Evolutionary conservation across 2,113 vertebrate species (phyloP).

Genomic region (Machaerirhynchus nigripectus): DNA sequence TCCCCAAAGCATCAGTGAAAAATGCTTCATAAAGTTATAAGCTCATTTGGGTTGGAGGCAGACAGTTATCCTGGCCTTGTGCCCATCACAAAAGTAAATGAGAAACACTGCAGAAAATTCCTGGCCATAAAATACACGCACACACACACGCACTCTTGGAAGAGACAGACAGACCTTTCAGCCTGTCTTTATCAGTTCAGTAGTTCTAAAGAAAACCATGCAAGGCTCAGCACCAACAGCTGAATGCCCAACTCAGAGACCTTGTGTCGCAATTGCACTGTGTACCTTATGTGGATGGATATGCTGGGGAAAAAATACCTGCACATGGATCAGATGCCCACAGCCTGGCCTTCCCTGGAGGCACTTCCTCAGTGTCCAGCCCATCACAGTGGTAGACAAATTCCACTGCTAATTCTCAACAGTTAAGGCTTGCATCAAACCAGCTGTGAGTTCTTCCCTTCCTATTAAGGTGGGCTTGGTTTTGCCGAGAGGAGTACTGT

Average conservation of each 20-base stretch:
- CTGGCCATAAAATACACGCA: not conserved
- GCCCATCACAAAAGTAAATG: conserved; percentile 43
- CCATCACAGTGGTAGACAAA: not conserved
- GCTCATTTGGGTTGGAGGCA: conserved; percentile 38
- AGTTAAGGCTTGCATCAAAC: not conserved
- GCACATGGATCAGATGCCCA: not conserved
- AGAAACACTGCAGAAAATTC: conserved; percentile 21
- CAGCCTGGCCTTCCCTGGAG: not conserved
- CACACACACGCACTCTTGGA: not conserved
- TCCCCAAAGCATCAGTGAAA: conserved; percentile 1
- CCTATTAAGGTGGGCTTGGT: not conserved
- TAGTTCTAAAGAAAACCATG: conserved; percentile 36
- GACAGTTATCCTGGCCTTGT: conserved; percentile 51
- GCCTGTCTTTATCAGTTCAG: conserved; percentile 32
- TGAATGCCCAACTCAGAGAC: fast-evolving
- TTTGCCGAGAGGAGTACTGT: not conserved
- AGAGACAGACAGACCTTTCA: not conserved
- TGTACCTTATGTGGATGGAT: not conserved
- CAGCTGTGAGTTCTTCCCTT: not conserved
- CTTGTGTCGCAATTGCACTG: not conserved
- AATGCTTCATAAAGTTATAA: conserved; percentile 36
- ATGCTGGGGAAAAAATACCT: not conserved
- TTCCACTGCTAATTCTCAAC: not conserved
- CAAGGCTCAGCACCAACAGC: not conserved
- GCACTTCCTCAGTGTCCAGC: not conserved